Conservation (phyloP, 1,140 invertebrate genomes). For the Ceratitis capitata region DNA sequence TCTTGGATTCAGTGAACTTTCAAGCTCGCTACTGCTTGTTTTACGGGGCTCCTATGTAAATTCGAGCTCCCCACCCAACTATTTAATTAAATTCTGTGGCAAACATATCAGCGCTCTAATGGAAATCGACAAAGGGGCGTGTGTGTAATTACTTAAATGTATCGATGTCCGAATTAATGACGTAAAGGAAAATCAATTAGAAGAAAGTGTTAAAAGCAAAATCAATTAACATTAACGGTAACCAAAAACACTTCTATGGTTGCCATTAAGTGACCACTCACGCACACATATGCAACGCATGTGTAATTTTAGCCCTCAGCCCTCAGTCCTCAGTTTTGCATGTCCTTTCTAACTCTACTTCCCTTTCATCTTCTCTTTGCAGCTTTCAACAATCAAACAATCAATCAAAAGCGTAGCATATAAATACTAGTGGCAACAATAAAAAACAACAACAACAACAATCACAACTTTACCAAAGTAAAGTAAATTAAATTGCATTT, state of each 20-base stretch:
- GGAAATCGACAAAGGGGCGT: background rate
- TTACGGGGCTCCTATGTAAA: no score
- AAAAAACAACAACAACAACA: background rate
- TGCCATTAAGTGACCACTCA: background rate
- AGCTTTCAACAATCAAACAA: conserved; percentile 29
- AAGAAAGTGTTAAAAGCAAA: background rate
- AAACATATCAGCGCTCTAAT: background rate
- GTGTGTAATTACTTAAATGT: background rate
- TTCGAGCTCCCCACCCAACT: no score
- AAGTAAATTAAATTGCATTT: background rate
- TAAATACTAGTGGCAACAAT: background rate
- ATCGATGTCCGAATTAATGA: background rate
- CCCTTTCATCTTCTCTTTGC: background rate
- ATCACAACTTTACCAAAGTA: no score
- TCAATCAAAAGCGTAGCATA: conserved; percentile 21
- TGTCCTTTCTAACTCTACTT: background rate
- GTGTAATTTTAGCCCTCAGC: no score
- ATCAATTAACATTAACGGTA: background rate
- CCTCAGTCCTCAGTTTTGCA: background rate
- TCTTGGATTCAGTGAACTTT: no score
- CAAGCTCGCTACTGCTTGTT: no score
- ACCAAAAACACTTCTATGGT: background rate
- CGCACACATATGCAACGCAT: no score
- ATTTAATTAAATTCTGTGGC: background rate
- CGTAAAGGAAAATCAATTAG: background rate